A percentile compares a stretch with the other conserved stretches of the same genome.
Conservation (phyloP, 2,113 vertebrate genomes). For the Brachionichthys hirsutus region DNA sequence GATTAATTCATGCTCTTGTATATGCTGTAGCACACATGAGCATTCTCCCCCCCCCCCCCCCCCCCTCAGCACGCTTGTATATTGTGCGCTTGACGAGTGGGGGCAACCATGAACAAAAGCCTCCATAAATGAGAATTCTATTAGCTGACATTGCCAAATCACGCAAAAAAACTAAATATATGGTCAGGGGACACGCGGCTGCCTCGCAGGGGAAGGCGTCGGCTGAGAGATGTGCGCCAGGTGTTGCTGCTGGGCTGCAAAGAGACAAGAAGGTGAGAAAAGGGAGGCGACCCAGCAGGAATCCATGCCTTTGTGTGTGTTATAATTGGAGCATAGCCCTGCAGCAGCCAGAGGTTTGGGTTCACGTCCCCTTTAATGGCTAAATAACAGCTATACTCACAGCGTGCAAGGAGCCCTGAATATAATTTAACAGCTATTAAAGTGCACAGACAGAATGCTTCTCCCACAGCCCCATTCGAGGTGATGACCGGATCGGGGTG, state of each 20-base stretch:
- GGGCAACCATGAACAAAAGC: conserved; percentile 36
- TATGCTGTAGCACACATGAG: too few species aligned
- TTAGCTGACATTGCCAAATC: conserved; percentile 61
- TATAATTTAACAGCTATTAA: not conserved
- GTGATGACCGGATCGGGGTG: too few species aligned
- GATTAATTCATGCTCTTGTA: not conserved
- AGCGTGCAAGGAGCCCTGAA: not conserved
- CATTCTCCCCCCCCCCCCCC: conserved; percentile 3
- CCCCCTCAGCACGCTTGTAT: conserved; percentile 30
- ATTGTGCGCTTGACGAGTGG: conserved; percentile 13
- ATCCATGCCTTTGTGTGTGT: not conserved
- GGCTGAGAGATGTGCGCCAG: conserved; percentile 24
- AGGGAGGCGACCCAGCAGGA: not conserved
- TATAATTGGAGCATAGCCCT: not conserved
- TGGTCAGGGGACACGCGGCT: conserved; percentile 37
- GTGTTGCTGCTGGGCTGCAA: conserved; percentile 25
- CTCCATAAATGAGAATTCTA: conserved; percentile 49
- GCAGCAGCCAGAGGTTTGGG: not conserved
- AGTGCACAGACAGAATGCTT: not conserved
- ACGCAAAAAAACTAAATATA: conserved; percentile 62
- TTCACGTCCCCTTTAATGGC: not conserved
- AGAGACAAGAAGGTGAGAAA: conserved; percentile 11
- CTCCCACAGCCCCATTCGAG: too few species aligned
- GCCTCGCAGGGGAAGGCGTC: conserved; percentile 11
- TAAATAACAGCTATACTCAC: not conserved